phyloP scores from a whole-genome alignment of 2,888 invertebrate genomes.

The Acanthococcus lagerstroemiae region DNA sequence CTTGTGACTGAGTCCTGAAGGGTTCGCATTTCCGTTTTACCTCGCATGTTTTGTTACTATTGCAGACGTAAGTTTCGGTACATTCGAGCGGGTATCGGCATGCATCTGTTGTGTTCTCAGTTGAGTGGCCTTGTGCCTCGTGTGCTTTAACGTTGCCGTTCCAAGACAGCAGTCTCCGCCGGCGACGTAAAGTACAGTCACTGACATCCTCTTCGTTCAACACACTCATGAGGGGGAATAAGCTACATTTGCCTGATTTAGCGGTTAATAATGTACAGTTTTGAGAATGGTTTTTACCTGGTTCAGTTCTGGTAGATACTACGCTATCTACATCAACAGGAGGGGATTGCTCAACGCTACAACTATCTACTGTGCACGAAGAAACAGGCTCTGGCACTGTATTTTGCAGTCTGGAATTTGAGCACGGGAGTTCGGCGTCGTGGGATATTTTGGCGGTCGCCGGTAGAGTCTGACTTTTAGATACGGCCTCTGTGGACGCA shows the following conservation, averaged over 20 bases:
- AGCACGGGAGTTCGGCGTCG: neutral
- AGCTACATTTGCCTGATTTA: too few species aligned
- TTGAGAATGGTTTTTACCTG: too few species aligned
- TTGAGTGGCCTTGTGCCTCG: too few species aligned
- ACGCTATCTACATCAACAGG: constrained; percentile 15
- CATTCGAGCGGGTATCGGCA: neutral
- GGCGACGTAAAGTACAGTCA: neutral
- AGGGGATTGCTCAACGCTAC: neutral
- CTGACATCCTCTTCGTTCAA: too few species aligned
- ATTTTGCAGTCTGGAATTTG: neutral
- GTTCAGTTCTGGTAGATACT: too few species aligned
- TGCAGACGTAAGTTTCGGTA: too few species aligned
- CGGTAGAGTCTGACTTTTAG: constrained; percentile 32
- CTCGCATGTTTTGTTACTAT: neutral
- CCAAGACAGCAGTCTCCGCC: neutral
- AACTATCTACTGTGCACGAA: neutral
- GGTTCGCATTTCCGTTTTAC: neutral
- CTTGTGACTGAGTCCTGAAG: too few species aligned
- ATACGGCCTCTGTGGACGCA: neutral
- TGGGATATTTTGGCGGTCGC: constrained; percentile 8
- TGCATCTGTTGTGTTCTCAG: too few species aligned
- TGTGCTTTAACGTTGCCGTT: neutral
- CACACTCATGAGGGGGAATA: too few species aligned
- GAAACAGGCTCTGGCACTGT: neutral
- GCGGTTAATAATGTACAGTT: too few species aligned